Percentiles rank a stretch among this genome's conserved stretches.
Conservation (phyloP, 2,113 vertebrate species). For the Melanotaenia duboulayi region DNA sequence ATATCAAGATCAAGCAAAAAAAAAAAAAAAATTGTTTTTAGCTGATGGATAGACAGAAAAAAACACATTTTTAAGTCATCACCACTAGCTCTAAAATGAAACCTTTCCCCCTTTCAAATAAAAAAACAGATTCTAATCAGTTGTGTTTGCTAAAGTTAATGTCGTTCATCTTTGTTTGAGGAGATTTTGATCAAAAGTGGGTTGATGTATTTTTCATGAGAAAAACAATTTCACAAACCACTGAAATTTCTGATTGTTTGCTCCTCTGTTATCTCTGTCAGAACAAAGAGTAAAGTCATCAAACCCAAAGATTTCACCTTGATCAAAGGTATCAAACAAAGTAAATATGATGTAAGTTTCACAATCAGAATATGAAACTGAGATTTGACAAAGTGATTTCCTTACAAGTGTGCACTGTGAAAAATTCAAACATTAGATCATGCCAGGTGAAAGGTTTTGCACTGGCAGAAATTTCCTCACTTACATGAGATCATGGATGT, state of each 20-base stretch:
- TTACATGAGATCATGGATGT: constrained; percentile 10
- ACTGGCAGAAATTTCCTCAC: background rate
- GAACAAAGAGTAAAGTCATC: constrained; percentile 27
- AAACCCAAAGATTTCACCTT: constrained; percentile 16
- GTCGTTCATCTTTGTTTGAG: constrained; percentile 10
- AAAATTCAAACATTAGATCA: background rate
- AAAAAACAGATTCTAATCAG: background rate
- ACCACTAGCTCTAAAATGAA: background rate
- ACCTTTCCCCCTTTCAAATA: background rate
- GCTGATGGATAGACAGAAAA: too few relatives aligned
- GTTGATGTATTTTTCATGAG: constrained; percentile 12
- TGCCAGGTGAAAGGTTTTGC: too few relatives aligned
- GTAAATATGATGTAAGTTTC: constrained; percentile 17
- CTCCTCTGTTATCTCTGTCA: constrained; percentile 15
- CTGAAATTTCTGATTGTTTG: constrained; percentile 31
- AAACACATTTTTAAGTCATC: too few relatives aligned
- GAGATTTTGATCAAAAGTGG: constrained; percentile 36
- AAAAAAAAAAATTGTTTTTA: too few relatives aligned
- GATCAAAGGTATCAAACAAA: constrained; percentile 35
- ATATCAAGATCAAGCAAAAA: too few relatives aligned
- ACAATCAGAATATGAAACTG: constrained; percentile 35
- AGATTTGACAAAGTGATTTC: constrained; percentile 3
- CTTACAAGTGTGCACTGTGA: background rate
- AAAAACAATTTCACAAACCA: constrained; percentile 30
- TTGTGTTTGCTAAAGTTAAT: constrained; percentile 10